Evolutionary conservation across 2,888 invertebrate species (phyloP), one percentile per base, ranked within the genome.

Genomic region (Thera britannica): DNA sequence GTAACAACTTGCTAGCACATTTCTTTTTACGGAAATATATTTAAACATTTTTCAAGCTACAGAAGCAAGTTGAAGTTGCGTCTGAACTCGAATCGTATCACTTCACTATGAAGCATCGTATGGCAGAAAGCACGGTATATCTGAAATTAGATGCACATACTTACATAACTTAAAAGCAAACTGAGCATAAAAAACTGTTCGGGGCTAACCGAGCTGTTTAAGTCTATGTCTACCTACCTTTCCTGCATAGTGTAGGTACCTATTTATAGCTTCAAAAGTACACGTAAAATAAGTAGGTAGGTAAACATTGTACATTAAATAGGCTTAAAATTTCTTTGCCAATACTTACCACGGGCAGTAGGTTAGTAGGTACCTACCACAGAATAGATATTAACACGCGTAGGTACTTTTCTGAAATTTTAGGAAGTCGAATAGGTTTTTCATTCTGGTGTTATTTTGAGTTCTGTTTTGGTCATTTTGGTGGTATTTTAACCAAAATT

Each of bases 81-180:
- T 46, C 65, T 70, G 65, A 72, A 74, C 74, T 66, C 77, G 75
- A 75, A 75, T 64, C 67, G 70, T 71, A 72, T 74, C 67, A 72
- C 75, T 74, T 74, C 68, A 84, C 86, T 79, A 81, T 79, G 74
- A 72, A 71, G 76, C 77, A 79, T 88, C 84, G 74, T 68, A 79
- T 87, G 83, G 80, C 87, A 81, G 80, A 78, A 72, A 66, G 78
- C 75, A 75, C 78, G 72, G 78, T 69, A 75, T 73, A 56, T 71
- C 64, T 68, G 76, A 83, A 89, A 87, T 85, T 81, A 86, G 70
- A 87, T 90, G 90, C 88, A 85, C 90, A 89, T 89, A 85, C 90
- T 89, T 89, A 85, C 90, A 89, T 89, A 85, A 77, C 62, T 54
- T 62, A 67, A 49, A 46, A 9, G 65, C 59, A 64, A 67, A 68